Evolutionary conservation across 1,140 invertebrate genomes (phyloP).

Genomic region (Drosophila pandora): DNA sequence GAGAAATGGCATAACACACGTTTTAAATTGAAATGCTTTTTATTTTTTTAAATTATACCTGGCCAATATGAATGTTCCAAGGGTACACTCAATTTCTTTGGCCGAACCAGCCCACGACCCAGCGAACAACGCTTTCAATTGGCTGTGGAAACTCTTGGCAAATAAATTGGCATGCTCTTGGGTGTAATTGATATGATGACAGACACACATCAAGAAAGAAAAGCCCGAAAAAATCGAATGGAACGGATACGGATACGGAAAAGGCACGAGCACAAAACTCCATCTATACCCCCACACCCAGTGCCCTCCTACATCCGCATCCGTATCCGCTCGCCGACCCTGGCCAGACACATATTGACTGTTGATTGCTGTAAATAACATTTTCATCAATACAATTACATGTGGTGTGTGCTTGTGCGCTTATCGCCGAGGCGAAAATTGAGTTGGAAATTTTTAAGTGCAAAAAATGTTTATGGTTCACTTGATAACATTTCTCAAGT

Average conservation of each 20-base stretch:
- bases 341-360: constrained; percentile 51
- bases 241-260: constrained; percentile 35
- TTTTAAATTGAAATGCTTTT: not conserved
- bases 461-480: constrained; percentile 74
- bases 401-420: constrained; percentile 31
- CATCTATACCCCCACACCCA: constrained; percentile 1
- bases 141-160: constrained; percentile 56
- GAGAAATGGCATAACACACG: no score
- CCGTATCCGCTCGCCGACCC: not conserved
- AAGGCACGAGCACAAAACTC: constrained; percentile 24
- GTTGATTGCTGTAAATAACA: constrained; percentile 71
- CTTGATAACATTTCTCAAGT: constrained; percentile 69
- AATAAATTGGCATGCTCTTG: constrained; percentile 72
- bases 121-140: constrained; percentile 31
- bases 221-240: constrained; percentile 17
- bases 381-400: constrained; percentile 78
- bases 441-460: constrained; percentile 74
- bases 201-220: constrained; percentile 35
- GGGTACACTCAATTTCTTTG: not conserved
- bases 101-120: constrained; percentile 8
- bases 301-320: constrained; percentile 19
- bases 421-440: constrained; percentile 62
- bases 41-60: not conserved
- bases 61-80: not conserved
- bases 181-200: constrained; percentile 72